These are phyloP conservation scores for Cataglyphis cursor DNA, from an alignment of 2,888 invertebrate genomes.

Conservation along the genomic window DNA sequence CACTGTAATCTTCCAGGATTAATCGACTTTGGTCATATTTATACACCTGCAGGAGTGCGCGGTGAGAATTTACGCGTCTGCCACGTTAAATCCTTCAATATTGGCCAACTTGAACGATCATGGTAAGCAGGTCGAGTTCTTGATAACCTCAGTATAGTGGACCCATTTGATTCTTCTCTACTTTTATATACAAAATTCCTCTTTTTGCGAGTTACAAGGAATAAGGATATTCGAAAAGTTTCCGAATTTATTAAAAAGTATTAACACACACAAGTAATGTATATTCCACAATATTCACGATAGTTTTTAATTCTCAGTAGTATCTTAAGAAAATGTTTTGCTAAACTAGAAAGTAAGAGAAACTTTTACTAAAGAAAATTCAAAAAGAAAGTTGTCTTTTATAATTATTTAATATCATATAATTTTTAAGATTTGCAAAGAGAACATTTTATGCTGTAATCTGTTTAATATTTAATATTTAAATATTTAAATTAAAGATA, in stretches of 20 bases:
- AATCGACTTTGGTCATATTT: constrained; percentile 64
- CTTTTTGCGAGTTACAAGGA: background rate
- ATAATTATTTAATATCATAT: background rate
- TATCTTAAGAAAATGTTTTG: constrained; percentile 1
- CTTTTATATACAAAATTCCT: constrained; percentile 11
- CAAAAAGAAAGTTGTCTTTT: background rate
- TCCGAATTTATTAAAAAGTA: background rate
- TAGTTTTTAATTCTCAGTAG: background rate
- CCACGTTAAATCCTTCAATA: constrained; percentile 53
- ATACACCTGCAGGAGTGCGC: constrained; percentile 51
- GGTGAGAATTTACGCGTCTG: constrained; percentile 52
- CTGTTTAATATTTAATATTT: background rate
- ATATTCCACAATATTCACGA: background rate
- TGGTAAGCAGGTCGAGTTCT: constrained; percentile 40
- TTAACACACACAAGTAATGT: background rate
- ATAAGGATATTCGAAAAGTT: constrained; percentile 1
- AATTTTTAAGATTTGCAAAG: background rate
- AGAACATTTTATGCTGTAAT: background rate
- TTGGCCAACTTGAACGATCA: constrained; percentile 52
- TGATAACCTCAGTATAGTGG: constrained; percentile 14
- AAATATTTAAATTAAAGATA: background rate
- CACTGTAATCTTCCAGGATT: constrained; percentile 70
- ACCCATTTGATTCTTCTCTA: background rate
- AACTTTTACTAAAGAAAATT: background rate
- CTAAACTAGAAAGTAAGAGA: background rate